Evolutionary conservation across 2,888 invertebrate species (phyloP), one percentile per base, ranked within the genome.

Genomic region (Aethes cnicana): DNA sequence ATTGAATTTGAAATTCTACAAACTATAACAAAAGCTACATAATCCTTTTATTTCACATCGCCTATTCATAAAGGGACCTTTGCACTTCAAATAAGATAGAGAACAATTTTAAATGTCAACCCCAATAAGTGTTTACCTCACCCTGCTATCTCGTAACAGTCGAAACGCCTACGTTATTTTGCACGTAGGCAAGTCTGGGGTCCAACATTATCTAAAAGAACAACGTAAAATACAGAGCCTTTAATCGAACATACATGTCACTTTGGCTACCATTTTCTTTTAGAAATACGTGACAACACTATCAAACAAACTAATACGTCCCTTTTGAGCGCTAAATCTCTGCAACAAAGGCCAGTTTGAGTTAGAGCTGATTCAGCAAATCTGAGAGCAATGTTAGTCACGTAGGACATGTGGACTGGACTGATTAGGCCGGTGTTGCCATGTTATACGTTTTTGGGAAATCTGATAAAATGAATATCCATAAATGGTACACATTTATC

Each of bases 261-360:
- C 32, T 42, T 26, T 8, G 20, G 11, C 28, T 28, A 6, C 35
- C 33, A 49, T 35, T 35, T 49, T 35, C 35, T 35, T 21, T 21
- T 16, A 35, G 42, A 14, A 25, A 21, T 35, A 49, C 49, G 49
- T 49, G 49, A 42, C 41, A 16, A 16, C n/a, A 49, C 49, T 49
- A 35, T 3, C 49, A 28, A 49, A 26, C 14, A 8, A 6, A 9
- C 2, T 21, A 2, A 23, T 12, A 18, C 14, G n/a, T 14, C 9
- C 33, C 9, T 16, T 26, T 33, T 25, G 16, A 33, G 33, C 41
- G 5, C 18, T 26, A 9, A 7, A 14, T 14, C n/a, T 26, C 26
- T 14, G 3, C 1, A 4, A 26, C 20, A 48, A 26, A 16, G 48
- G 25, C 20, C n/a, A 7, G 3, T 26, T 33, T 41, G 9, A 8